Base-by-base conservation (phyloP, 2,888 invertebrate genomes). In the Eristalis tenax region DNA sequence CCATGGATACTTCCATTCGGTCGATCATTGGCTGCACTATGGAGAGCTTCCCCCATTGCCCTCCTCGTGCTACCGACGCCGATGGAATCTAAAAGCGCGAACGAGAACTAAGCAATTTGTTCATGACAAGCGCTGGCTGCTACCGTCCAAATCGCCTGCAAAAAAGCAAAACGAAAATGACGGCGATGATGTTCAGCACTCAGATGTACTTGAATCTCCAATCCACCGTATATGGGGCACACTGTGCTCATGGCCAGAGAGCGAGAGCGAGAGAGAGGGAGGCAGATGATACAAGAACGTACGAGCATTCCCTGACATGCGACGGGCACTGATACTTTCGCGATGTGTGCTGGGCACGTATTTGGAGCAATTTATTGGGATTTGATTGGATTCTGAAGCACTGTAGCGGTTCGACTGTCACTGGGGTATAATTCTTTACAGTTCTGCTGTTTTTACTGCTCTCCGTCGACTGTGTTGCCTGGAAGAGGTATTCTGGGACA, bases 331-430 rank as follows among this genome's bases (percentile, higher is more conserved):
- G 50, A 43, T 43, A n/a, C 43, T n/a, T 15, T 35, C 11, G 32
- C n/a, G n/a, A 71, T 76, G 70, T 71, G 70, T 59, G 18, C 50
- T 18, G 57, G 70, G 71, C 83, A 87, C 79, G 75, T 86, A 83
- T 79, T 6, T 79, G 59, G 83, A 79, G 79, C 83, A 83, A 80
- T 83, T 83, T 87, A 83, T 83, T 83, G 79, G 75, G 76, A 80
- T 76, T 87, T 87, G 83, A 87, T 87, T 87, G 87, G 69, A 80
- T 87, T 83, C 63, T 61, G 65, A 83, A 75, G 75, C 66, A 64
- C 23, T 83, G 63, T 83, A 80, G 87, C 79, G 79, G 83, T 76
- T 75, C 70, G 38, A 50, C 40, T 74, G 64, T 56, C 80, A 71
- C 61, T 26, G 32, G 40, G 68, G 22, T 76, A 85, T 69, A 59